Evolutionary conservation across 2,113 vertebrate genomes (phyloP).

Genomic region (Rhineura floridana): DNA sequence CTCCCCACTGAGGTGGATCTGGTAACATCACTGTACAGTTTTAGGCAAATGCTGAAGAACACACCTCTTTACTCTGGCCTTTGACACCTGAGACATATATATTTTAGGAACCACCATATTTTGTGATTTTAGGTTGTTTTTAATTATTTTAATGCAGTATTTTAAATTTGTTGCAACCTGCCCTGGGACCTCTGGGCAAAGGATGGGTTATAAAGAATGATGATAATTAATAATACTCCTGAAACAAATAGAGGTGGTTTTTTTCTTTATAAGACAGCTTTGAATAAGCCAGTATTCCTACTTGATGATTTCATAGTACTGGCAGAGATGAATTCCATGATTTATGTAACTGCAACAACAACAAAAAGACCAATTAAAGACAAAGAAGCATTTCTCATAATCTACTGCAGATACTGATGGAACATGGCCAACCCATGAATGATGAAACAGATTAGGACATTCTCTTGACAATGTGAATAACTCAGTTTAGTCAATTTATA

Average conservation of each 20-base stretch:
- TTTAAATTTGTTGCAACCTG: too few relatives aligned
- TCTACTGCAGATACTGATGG: not conserved
- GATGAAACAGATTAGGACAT: conserved; percentile 11
- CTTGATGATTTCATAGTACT: not conserved
- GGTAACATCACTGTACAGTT: too few relatives aligned
- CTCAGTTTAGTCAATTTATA: not conserved
- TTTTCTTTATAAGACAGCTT: not conserved
- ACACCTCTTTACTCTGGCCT: too few relatives aligned
- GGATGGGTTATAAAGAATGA: too few relatives aligned
- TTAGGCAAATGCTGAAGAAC: too few relatives aligned
- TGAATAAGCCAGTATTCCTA: not conserved
- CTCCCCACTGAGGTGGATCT: too few relatives aligned
- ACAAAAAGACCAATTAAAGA: not conserved
- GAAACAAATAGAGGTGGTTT: not conserved
- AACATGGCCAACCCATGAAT: not conserved
- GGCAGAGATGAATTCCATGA: conserved; percentile 5
- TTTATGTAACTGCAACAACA: not conserved
- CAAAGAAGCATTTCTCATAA: not conserved
- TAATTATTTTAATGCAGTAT: too few relatives aligned
- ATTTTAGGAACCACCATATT: too few relatives aligned
- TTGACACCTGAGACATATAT: too few relatives aligned
- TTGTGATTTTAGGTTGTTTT: too few relatives aligned
- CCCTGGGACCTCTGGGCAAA: too few relatives aligned
- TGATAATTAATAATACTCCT: too few relatives aligned
- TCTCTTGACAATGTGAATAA: not conserved